phyloP scores from a whole-genome alignment of 2,113 vertebrate genomes.

The Neogobius melanostomus region DNA sequence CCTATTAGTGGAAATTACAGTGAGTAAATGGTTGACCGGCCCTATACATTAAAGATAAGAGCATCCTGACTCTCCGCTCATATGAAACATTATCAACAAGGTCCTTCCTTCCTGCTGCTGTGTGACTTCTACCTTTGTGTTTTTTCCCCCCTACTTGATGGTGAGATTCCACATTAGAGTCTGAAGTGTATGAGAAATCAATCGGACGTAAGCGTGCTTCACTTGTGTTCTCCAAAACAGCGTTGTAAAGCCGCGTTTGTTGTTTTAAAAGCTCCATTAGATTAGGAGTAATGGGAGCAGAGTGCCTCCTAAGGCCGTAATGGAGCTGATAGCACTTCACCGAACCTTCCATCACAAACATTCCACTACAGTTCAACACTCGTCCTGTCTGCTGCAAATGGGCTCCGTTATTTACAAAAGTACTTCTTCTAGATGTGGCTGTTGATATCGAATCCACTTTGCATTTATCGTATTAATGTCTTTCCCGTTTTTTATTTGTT shows the following conservation, averaged over 20 bases:
- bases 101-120: not conserved
- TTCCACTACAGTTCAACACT: slow-evolving; percentile 1
- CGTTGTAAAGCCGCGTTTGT: not conserved
- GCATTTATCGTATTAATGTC: no score
- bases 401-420: no score
- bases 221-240: not conserved
- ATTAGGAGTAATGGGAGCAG: slow-evolving; percentile 5
- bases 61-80: not conserved
- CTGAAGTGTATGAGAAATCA: slow-evolving; percentile 8
- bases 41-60: not conserved
- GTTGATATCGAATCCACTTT: no score
- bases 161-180: not conserved
- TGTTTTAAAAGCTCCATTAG: slow-evolving; percentile 33
- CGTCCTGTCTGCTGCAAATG: no score
- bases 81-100: not conserved
- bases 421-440: no score
- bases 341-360: not conserved
- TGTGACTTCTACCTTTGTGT: not conserved
- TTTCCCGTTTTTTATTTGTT: no score
- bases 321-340: slow-evolving; percentile 4
- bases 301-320: slow-evolving; percentile 19
- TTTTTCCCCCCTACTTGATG: not conserved
- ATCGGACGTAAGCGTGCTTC: slow-evolving; percentile 8
- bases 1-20: no score
- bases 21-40: not conserved